Conservation (phyloP, 2,888 invertebrate species). For the Leptopilina syphax region DNA sequence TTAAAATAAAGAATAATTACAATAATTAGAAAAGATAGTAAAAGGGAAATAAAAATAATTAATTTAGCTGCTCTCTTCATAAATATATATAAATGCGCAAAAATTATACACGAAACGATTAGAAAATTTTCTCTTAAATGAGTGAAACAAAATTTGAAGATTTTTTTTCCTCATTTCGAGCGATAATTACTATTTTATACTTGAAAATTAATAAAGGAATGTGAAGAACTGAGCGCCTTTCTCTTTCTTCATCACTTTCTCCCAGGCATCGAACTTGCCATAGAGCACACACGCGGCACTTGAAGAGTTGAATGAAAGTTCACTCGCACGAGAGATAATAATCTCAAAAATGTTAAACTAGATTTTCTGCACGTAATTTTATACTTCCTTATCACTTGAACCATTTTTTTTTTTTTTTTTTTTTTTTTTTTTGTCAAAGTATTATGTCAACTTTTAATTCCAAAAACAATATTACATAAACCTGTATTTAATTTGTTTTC, state of each 20-base stretch:
- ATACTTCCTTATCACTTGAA: conserved; percentile 8
- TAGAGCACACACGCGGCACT: neutral
- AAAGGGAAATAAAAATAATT: too few species aligned
- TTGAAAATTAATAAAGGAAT: conserved; percentile 47
- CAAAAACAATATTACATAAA: conserved; percentile 9
- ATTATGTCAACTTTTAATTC: conserved; percentile 5
- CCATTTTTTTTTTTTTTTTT: neutral
- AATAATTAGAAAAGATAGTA: too few species aligned
- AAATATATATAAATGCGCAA: too few species aligned
- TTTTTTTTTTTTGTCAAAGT: neutral
- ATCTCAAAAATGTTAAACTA: neutral
- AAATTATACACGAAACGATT: too few species aligned
- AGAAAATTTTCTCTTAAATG: too few species aligned
- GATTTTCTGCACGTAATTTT: conserved; percentile 1
- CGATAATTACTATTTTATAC: neutral
- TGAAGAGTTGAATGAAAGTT: conserved; percentile 11
- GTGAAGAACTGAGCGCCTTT: conserved; percentile 62
- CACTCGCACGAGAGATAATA: neutral
- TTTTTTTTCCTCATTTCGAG: too few species aligned
- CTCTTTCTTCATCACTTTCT: conserved; percentile 70
- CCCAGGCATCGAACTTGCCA: conserved; percentile 45
- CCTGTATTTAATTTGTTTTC: neutral
- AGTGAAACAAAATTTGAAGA: too few species aligned
- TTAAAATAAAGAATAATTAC: too few species aligned
- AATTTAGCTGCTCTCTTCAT: too few species aligned